Evolutionary conservation across 2,888 invertebrate species (phyloP).

Genomic region (Coelinius sp.): DNA sequence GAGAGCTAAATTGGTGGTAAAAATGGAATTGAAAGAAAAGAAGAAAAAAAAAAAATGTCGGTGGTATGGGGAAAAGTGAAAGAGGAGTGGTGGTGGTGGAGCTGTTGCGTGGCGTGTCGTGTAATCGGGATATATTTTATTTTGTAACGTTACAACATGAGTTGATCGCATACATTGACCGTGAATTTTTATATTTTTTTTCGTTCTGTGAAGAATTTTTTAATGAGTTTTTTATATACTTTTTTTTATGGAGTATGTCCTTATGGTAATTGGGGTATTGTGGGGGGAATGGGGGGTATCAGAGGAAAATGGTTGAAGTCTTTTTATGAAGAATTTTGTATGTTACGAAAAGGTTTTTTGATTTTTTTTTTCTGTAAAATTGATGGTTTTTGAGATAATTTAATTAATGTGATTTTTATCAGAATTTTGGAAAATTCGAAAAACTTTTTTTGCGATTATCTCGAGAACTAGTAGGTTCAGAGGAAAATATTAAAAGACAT

Average conservation of each 20-base stretch:
- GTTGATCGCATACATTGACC: constrained; percentile 6
- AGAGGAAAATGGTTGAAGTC: too few species aligned
- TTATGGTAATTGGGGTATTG: neutral
- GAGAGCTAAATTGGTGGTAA: neutral
- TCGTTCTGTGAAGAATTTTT: neutral
- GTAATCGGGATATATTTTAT: constrained; percentile 13
- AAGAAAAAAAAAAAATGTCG: neutral
- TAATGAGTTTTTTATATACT: neutral
- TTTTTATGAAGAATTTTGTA: too few species aligned
- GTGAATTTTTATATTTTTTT: constrained; percentile 11
- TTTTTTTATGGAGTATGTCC: neutral
- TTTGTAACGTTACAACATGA: constrained; percentile 15
- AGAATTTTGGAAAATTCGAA: too few species aligned
- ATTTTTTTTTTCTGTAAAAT: too few species aligned
- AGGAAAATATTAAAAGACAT: too few species aligned
- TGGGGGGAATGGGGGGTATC: too few species aligned
- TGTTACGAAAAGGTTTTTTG: too few species aligned
- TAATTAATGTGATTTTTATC: too few species aligned
- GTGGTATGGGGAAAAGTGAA: neutral
- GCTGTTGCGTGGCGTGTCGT: neutral
- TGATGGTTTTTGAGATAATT: too few species aligned
- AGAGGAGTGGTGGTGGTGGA: constrained; percentile 6
- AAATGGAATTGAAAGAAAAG: neutral
- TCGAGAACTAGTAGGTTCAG: too few species aligned
- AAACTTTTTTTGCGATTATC: too few species aligned